Base-by-base conservation (phyloP, 2,888 invertebrate species). In the Deroplatys truncata region DNA sequence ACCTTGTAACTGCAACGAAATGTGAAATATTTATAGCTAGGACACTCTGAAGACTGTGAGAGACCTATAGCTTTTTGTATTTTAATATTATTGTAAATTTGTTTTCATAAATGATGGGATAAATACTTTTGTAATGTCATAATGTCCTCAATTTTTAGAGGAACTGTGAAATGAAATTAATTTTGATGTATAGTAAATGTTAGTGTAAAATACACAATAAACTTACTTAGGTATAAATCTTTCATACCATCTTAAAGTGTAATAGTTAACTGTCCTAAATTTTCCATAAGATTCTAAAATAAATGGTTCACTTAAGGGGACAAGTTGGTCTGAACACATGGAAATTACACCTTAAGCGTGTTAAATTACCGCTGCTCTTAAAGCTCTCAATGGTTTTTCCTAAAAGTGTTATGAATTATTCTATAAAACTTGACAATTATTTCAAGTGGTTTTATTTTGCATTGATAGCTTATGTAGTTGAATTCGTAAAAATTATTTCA, bases 71-170 rank as follows among this genome's bases (percentile, higher is more conserved):
- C 56, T 85, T 85, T 85, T 85, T 72, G 56, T 72, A 72, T 72
- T 72, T 72, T 72, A 72, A 85, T 43, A 85, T 49, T 85, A 85
- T 85, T 85, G 31, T 43, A 85, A 85, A 85, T 85, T 85, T 85
- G 43, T 43, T 43, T 72, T 72, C 56, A 72, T 72, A 72, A 20
- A 20, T 72, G 56, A 20, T 72, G 56, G 56, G 56, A 72, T 72
- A 72, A 72, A 20, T 72, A 72, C 56, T 72, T 72, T 72, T 72
- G 5, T 72, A 72, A 72, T 25, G 16, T 20, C 56, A 20, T 72
- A 20, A 72, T 20, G 25, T 72, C 56, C 56, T 72, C 56, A 72
- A 20, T 72, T 72, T 72, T 72, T 72, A 20, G 56, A 72, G 56
- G 56, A 72, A 72, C 16, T 72, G 56, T 72, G 56, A 72, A 72